Evolutionary conservation across 2,888 invertebrate species (phyloP).

Genomic region (Drosophila percnosoma): DNA sequence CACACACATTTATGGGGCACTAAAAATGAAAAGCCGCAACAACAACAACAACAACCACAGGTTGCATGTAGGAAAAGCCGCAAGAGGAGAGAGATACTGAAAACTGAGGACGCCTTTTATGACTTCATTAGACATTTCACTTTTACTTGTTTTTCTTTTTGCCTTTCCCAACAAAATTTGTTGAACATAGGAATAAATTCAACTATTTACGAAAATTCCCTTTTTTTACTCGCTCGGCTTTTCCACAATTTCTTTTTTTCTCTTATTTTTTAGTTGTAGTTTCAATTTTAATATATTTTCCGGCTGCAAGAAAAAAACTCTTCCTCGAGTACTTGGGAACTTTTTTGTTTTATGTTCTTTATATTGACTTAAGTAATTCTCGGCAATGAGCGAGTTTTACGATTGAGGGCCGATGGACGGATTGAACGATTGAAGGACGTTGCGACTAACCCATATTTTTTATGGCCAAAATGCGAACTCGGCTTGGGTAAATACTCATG

Average conservation of each 20-base stretch:
- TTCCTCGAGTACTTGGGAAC: conserved; percentile 26
- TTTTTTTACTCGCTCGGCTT: conserved; percentile 40
- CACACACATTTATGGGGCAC: conserved; percentile 45
- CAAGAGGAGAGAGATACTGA: conserved; percentile 24
- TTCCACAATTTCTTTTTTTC: conserved; percentile 5
- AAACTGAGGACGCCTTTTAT: conserved; percentile 54
- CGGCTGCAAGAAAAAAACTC: conserved; percentile 72
- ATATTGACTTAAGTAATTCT: conserved; percentile 77
- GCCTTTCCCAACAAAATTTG: conserved; percentile 16
- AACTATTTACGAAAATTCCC: conserved; percentile 55
- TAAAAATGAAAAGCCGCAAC: conserved; percentile 53
- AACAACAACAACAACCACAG: conserved; percentile 22
- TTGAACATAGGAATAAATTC: conserved; percentile 4
- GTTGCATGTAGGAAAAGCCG: conserved; percentile 34
- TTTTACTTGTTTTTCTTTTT: conserved; percentile 46
- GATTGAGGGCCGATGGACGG: conserved; percentile 29
- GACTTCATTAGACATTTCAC: conserved; percentile 78
- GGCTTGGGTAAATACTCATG: conserved; percentile 53
- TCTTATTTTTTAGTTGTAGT: conserved; percentile 18
- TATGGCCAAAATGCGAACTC: conserved; percentile 61
- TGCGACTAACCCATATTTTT: conserved; percentile 58
- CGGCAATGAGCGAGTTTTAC: conserved; percentile 64
- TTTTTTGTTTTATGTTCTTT: conserved; percentile 64
- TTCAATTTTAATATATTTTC: conserved; percentile 64
- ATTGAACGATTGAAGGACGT: conserved; percentile 59